phyloP scores from a whole-genome alignment of 2,888 invertebrate genomes.

The Nephrotoma appendiculata region DNA sequence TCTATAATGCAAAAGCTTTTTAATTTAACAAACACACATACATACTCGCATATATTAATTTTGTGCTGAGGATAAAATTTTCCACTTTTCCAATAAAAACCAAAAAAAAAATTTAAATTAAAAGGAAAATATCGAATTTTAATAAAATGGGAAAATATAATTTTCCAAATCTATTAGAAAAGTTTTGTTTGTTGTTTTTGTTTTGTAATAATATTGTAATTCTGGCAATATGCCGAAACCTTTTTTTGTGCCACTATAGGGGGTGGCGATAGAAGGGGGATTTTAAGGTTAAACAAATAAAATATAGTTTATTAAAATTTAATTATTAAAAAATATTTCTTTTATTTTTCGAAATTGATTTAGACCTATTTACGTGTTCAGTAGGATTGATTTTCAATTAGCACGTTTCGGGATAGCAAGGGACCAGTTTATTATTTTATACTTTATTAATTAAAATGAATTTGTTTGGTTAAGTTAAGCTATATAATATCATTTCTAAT shows the following conservation, averaged over 20 bases:
- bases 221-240: not conserved
- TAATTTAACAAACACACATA: not conserved
- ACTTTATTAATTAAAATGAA: no score
- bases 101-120: not conserved
- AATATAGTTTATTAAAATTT: not conserved
- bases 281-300: not conserved
- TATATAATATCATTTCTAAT: no score
- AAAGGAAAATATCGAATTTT: not conserved
- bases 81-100: no score
- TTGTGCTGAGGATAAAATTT: not conserved
- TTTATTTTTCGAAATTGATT: not conserved
- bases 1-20: not conserved
- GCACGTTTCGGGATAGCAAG: not conserved
- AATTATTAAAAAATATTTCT: not conserved
- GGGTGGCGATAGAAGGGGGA: not conserved
- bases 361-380: not conserved
- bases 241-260: not conserved
- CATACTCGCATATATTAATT: not conserved
- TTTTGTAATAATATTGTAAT: not conserved
- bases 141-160: not conserved
- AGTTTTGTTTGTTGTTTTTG: not conserved
- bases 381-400: not conserved
- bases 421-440: no score
- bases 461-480: no score
- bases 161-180: not conserved